These are phyloP conservation scores for Anolis apletophallus DNA, from an alignment of 2,797 vertebrate species.

Conservation along the genomic window DNA sequence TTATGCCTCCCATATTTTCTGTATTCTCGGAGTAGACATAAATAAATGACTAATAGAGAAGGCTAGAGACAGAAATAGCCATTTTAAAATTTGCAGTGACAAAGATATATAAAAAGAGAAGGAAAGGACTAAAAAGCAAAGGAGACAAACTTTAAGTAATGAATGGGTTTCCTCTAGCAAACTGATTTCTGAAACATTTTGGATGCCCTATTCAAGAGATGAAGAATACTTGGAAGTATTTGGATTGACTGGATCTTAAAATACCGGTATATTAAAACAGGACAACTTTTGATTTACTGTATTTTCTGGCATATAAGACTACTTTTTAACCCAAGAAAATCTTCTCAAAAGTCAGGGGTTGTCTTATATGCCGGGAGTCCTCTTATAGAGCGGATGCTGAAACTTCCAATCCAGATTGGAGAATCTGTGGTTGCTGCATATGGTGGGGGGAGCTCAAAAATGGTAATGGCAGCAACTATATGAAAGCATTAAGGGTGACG, in stretches of 20 bases:
- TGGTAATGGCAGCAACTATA: too few relatives aligned
- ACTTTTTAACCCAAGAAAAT: too few relatives aligned
- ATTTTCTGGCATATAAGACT: too few relatives aligned
- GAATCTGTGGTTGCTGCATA: too few relatives aligned
- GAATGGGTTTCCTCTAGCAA: constrained; percentile 50
- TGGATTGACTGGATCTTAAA: neutral
- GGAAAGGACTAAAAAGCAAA: neutral
- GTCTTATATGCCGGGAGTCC: too few relatives aligned
- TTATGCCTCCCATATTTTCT: constrained; percentile 54
- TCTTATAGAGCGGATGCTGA: too few relatives aligned
- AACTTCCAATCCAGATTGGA: too few relatives aligned
- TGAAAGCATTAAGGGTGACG: too few relatives aligned
- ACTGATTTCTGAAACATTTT: constrained; percentile 49
- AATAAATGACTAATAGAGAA: constrained; percentile 69
- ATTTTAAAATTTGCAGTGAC: constrained; percentile 54
- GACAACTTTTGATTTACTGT: neutral
- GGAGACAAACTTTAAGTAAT: constrained; percentile 4
- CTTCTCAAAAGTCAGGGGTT: too few relatives aligned
- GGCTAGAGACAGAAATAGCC: constrained; percentile 50
- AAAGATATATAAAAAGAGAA: constrained; percentile 26
- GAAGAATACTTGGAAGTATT: constrained; percentile 38
- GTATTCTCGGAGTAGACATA: constrained; percentile 61
- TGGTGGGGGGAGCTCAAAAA: too few relatives aligned
- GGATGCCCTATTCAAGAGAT: constrained; percentile 33
- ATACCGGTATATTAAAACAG: neutral